Conservation (phyloP, 2,797 vertebrate genomes). For the Gallirallus australis region DNA sequence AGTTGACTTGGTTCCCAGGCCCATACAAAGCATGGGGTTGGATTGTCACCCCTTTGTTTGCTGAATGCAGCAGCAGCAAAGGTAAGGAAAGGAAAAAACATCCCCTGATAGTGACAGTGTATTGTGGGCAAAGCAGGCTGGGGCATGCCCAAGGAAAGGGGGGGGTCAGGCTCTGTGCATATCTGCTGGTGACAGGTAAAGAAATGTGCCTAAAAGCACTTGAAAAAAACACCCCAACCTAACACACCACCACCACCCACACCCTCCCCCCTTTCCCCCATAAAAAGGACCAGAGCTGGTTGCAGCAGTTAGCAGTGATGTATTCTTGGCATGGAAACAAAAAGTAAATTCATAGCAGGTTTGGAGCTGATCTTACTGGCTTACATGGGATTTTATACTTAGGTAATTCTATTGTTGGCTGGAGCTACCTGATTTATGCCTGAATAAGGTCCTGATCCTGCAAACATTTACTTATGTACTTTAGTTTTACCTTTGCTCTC, state of each 20-base stretch:
- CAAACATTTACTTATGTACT: slow-evolving; percentile 63
- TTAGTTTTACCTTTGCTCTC: slow-evolving; percentile 51
- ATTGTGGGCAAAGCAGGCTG: slow-evolving; percentile 55
- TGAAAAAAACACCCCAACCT: not conserved
- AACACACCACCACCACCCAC: too few species aligned
- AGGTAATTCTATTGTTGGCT: slow-evolving; percentile 69
- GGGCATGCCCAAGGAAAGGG: slow-evolving; percentile 57
- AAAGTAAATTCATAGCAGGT: slow-evolving; percentile 61
- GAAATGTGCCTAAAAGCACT: slow-evolving; percentile 46
- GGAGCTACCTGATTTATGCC: slow-evolving; percentile 66
- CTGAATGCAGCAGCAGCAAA: slow-evolving; percentile 22
- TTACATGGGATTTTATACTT: slow-evolving; percentile 61
- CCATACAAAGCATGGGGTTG: slow-evolving; percentile 51
- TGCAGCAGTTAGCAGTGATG: slow-evolving; percentile 54
- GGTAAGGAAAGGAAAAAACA: not conserved
- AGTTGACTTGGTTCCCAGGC: slow-evolving; percentile 64
- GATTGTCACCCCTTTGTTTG: slow-evolving; percentile 57
- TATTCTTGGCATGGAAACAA: slow-evolving; percentile 59
- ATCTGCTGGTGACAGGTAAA: slow-evolving; percentile 29
- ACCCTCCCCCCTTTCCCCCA: too few species aligned
- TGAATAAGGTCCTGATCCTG: slow-evolving; percentile 63
- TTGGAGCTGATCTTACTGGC: slow-evolving; percentile 63
- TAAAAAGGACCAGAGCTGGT: slow-evolving; percentile 23
- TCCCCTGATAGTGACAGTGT: not conserved
- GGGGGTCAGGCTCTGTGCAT: not conserved